Evolutionary conservation across 2,797 vertebrate genomes (phyloP).

Genomic region (Emys orbicularis): DNA sequence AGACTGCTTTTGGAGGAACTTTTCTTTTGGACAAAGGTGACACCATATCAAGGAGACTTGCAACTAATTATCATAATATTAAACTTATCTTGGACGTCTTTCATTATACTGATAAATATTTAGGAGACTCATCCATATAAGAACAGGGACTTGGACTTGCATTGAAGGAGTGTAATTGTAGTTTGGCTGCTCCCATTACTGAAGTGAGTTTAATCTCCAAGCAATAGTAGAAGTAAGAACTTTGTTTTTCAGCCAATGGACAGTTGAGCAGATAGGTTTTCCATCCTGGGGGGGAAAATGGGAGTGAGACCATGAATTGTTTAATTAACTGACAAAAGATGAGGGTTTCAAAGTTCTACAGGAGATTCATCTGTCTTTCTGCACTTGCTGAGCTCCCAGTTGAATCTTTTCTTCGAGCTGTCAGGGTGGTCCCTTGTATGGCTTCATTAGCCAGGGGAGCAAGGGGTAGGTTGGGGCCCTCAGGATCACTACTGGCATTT

Average conservation of each 20-base stretch:
- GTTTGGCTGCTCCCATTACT: neutral
- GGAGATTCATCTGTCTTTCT: neutral
- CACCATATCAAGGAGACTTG: neutral
- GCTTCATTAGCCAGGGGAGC: neutral
- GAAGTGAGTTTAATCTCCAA: neutral
- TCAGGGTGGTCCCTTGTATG: neutral
- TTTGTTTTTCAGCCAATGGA: neutral
- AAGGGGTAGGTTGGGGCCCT: neutral
- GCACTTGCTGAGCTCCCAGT: neutral
- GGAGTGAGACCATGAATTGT: neutral
- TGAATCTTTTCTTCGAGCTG: neutral
- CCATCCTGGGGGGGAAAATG: neutral
- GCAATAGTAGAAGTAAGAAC: neutral
- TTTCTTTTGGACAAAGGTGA: neutral
- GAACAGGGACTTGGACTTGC: neutral
- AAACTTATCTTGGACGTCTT: neutral
- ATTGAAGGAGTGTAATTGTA: neutral
- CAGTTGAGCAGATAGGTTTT: neutral
- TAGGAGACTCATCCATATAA: neutral
- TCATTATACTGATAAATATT: neutral
- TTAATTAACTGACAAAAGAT: neutral
- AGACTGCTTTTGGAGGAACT: neutral
- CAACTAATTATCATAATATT: neutral
- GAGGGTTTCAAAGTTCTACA: neutral
- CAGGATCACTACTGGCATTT: neutral